Evolutionary conservation across 2,888 invertebrate species (phyloP), one percentile per base, ranked within the genome.

Genomic region (Yponomeuta malinellus): DNA sequence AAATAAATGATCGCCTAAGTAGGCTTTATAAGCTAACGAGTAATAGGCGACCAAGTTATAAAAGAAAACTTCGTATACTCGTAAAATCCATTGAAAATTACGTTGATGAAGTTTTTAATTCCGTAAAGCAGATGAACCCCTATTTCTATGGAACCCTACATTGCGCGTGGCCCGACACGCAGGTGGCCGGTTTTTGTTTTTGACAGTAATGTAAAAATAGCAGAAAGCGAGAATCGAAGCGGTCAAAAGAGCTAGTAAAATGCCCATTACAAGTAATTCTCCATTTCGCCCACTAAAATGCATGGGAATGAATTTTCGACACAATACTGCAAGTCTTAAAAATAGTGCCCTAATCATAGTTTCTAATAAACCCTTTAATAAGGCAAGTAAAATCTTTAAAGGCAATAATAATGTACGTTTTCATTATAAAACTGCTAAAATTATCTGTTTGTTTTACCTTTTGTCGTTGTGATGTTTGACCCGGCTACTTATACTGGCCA

Each of bases 171-270:
- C 23, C 23, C 23, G 23, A 0, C 23, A 23, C 23, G 23, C 23
- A 23, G 0, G 23, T 23, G 23, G 23, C 23, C 23, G 1, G 3
- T 43, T 8, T 43, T 43, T 43, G 8, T 43, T 43, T 43, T 9
- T 43, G 43, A 9, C 43, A 43, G 43, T 43, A 9, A 43, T 43
- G 64, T 73, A 72, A 72, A 70, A 48, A 43, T 63, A 37, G 69
- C 68, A 69, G 71, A 71, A 68, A 67, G 66, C 59, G 64, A 72
- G 70, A 23, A 12, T 66, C 70, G 72, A 72, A 63, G 37, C 63
- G 29, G 43, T 63, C 37, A 23, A 31, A 70, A 43, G 63, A n/a
- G 31, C 63, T 43, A 59, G 15, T 59, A 12, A 69, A 69, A 48
- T 59, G 69, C 29, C 69, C 48, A 33, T 69, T 23, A 23, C 23